These are phyloP conservation scores for Geotrypetes seraphini DNA, from an alignment of 2,797 vertebrate genomes.

Conservation along the genomic window DNA sequence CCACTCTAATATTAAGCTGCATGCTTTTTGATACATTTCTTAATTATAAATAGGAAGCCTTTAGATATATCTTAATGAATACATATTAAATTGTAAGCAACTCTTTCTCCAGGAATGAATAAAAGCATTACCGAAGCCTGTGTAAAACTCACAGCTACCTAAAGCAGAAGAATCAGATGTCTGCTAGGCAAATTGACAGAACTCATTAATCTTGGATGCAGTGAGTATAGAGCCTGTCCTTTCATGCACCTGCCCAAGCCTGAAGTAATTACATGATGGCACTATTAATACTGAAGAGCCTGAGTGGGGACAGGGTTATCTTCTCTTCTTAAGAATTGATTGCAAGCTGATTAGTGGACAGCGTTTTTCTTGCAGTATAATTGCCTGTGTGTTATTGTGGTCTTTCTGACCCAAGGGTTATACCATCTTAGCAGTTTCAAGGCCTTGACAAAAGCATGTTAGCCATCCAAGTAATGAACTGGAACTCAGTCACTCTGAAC, in stretches of 20 bases:
- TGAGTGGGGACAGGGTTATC: constrained; percentile 60
- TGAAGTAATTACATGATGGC: constrained; percentile 69
- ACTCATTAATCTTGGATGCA: constrained; percentile 70
- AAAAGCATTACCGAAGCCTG: constrained; percentile 34
- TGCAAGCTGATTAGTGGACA: constrained; percentile 70
- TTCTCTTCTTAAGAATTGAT: constrained; percentile 67
- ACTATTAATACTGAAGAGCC: constrained; percentile 65
- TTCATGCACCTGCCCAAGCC: constrained; percentile 63
- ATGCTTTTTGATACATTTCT: too few species aligned
- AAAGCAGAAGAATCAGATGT: constrained; percentile 64
- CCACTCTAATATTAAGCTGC: constrained; percentile 12
- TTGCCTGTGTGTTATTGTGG: constrained; percentile 60
- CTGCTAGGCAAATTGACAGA: constrained; percentile 69
- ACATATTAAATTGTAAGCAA: constrained; percentile 47
- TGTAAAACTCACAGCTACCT: constrained; percentile 53
- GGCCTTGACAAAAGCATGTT: constrained; percentile 37
- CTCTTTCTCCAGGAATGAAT: constrained; percentile 10
- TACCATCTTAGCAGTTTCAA: constrained; percentile 40
- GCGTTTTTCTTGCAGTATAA: constrained; percentile 60
- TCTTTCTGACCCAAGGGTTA: constrained; percentile 48
- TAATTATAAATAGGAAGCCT: constrained; percentile 23
- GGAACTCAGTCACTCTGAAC: constrained; percentile 43
- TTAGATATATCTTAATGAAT: constrained; percentile 17
- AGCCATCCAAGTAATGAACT: constrained; percentile 54
- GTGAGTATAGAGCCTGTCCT: constrained; percentile 59